These are phyloP conservation scores for Philopedon plagiatum DNA, from an alignment of 2,888 invertebrate species.

Conservation along the genomic window DNA sequence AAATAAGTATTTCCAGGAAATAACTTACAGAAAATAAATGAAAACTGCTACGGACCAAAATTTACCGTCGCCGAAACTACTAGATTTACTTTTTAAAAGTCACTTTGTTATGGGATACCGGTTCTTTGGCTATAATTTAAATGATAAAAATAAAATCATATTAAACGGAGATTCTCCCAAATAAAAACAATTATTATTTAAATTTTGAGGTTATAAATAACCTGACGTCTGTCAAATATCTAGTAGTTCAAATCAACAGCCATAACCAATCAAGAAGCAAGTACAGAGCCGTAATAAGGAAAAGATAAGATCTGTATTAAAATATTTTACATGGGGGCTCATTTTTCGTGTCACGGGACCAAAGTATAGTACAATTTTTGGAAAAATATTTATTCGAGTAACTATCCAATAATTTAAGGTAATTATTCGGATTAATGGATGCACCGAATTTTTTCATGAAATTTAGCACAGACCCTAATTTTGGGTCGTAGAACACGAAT, in stretches of 20 bases:
- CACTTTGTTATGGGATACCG: not conserved
- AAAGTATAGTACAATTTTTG: no score
- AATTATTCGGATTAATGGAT: no score
- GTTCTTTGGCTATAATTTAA: slow-evolving; percentile 5
- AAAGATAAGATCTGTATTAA: no score
- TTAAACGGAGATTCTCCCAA: no score
- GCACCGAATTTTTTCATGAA: no score
- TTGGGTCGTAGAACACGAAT: no score
- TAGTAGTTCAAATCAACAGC: not conserved
- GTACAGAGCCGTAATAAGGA: no score
- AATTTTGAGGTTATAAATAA: not conserved
- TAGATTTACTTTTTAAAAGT: not conserved
- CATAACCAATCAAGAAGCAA: not conserved
- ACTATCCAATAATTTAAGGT: no score
- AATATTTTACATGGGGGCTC: no score
- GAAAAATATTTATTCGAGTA: no score
- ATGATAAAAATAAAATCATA: not conserved
- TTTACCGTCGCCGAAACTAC: not conserved
- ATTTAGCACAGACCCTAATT: no score
- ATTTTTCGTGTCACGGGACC: no score
- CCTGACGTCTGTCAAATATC: not conserved
- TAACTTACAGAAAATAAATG: slow-evolving; percentile 1
- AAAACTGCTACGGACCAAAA: not conserved
- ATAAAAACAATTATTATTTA: not conserved
- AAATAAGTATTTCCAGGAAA: slow-evolving; percentile 18